A percentile compares a stretch with the other conserved stretches of the same genome.
Evolutionary conservation across 2,113 vertebrate genomes (phyloP).

Genomic region (Anas platyrhynchos): DNA sequence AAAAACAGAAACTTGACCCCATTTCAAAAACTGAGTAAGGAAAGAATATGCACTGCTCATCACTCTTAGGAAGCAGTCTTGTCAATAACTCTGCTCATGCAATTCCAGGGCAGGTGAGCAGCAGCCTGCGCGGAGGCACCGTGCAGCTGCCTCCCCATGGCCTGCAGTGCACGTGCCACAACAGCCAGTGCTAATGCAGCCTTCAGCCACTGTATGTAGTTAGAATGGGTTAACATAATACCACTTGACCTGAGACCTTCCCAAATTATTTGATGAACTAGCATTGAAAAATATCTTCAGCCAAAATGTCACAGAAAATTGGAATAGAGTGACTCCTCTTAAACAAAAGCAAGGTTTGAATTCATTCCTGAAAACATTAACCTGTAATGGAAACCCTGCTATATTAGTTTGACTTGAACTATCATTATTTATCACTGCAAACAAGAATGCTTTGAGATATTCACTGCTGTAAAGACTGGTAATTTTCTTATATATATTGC

Average conservation of each 20-base stretch:
- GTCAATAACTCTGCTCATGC: neutral
- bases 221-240: neutral
- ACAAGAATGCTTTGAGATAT: neutral
- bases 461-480: neutral
- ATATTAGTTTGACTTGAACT: neutral
- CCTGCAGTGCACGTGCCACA: accelerated
- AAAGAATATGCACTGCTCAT: neutral
- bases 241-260: neutral
- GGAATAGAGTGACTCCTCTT: neutral
- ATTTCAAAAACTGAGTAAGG: neutral
- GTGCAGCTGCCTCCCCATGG: neutral
- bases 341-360: neutral
- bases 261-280: neutral
- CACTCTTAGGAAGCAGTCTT: neutral
- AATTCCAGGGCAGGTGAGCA: neutral
- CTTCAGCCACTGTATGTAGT: neutral
- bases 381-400: neutral
- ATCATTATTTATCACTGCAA: neutral
- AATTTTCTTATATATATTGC: neutral
- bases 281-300: neutral
- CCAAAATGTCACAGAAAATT: neutral
- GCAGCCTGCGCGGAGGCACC: accelerated
- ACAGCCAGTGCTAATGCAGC: neutral
- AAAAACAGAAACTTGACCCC: neutral
- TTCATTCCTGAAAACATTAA: neutral